Base-by-base conservation (phyloP, 92 coral and sea anemone species). In the Zoanthus sociatus region DNA sequence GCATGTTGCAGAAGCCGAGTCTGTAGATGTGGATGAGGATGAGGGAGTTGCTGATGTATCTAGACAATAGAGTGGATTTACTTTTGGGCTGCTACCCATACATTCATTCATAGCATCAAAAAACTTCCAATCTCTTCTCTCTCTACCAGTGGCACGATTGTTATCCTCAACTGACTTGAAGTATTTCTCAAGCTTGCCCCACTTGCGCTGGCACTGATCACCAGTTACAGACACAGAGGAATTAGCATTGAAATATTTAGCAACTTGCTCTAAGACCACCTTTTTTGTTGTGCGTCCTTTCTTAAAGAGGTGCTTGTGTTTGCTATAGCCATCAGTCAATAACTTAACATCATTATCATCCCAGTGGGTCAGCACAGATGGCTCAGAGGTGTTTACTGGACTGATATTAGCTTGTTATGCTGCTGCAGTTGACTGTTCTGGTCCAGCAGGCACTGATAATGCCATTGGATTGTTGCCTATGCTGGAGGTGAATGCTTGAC, bases 1-100 rank as follows among this genome's bases (percentile, higher is more conserved):
- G 68, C 68, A 61, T 61, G 68, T 61, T 61, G 68, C 68, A 61
- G 68, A 61, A 61, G 68, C 68, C 68, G 68, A 61, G 68, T 61
- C 68, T 61, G 17, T 30, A 61, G 68, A 61, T 61, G 68, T 61
- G 31, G 68, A 61, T 61, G 68, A 61, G 68, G 68, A 61, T 61
- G 68, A 61, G 68, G 68, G 68, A 61, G 68, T 61, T 61, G 26
- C 68, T 61, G 68, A 61, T 61, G 68, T 61, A 61, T 61, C 68
- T 61, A 61, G 68, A 61, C 68, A 61, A 61, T 61, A 61, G 31
- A 61, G 68, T 61, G 68, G 68, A 61, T 61, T 61, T 61, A 61
- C 21, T 61, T 61, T 61, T 18, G 68, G 68, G 68, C 68, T 61
- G 68, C 68, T n/a, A 61, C 68, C 68, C 68, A 61, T 61, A 61